A percentile compares a stretch with the other conserved stretches of the same genome.
These are phyloP conservation scores for Arge pagana DNA, from an alignment of 2,888 invertebrate genomes.

Conservation along the genomic window DNA sequence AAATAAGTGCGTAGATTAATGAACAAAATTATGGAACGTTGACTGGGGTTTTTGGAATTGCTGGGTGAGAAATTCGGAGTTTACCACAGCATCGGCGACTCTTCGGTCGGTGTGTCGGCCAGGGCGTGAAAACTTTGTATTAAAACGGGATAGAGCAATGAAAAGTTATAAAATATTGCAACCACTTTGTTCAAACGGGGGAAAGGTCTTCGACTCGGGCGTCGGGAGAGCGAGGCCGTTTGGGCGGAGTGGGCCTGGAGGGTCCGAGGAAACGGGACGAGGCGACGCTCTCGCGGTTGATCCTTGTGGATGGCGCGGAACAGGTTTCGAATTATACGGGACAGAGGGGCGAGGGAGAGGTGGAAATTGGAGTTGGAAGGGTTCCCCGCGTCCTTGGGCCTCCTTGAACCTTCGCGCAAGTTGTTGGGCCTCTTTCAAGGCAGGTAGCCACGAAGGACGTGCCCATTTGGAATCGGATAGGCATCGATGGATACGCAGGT, in stretches of 20 bases:
- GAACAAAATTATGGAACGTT: too few species aligned
- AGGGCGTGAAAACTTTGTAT: too few species aligned
- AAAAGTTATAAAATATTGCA: constrained; percentile 19
- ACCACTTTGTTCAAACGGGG: constrained; percentile 19
- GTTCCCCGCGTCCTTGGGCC: constrained; percentile 19
- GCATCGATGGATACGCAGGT: too few species aligned
- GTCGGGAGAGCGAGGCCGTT: constrained; percentile 4
- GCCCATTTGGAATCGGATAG: constrained; percentile 18
- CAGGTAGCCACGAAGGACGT: constrained; percentile 20
- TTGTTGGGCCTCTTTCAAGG: constrained; percentile 12
- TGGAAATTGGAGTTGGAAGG: constrained; percentile 22
- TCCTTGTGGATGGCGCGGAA: constrained; percentile 34
- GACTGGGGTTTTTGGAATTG: too few species aligned
- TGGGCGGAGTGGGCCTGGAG: constrained; percentile 3
- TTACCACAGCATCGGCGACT: too few species aligned
- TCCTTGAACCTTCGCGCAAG: constrained; percentile 8
- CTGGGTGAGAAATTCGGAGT: too few species aligned
- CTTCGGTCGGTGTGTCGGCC: too few species aligned
- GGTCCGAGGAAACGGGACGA: constrained; percentile 1
- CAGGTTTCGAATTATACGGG: constrained; percentile 38
- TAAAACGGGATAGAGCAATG: constrained; percentile 13
- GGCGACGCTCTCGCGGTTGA: constrained; percentile 33
- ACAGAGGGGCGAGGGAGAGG: constrained; percentile 1
- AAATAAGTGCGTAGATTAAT: too few species aligned
- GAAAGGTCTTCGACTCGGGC: constrained; percentile 3